Evolutionary conservation across 2,797 vertebrate genomes (phyloP).

Genomic region (Poeciliopsis turneri): DNA sequence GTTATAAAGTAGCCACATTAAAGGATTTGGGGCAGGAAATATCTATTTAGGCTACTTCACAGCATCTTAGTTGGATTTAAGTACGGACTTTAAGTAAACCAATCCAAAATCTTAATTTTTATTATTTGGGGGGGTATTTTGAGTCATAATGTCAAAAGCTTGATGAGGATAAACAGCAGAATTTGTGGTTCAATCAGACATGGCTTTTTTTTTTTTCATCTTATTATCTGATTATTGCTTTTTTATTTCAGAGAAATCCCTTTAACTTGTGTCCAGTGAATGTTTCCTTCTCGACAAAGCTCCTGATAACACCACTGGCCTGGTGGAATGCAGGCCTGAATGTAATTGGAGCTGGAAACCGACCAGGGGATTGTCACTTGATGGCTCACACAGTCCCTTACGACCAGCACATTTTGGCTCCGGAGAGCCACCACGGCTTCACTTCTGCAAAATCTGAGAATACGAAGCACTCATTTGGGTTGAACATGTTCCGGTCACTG

Average conservation of each 20-base stretch:
- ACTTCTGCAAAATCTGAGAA: slow-evolving; percentile 68
- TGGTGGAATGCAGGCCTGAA: slow-evolving; percentile 42
- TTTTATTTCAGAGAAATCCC: slow-evolving; percentile 47
- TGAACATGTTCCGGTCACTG: slow-evolving; percentile 21
- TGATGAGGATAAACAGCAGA: too few relatives aligned
- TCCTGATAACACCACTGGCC: slow-evolving; percentile 55
- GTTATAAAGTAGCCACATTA: not conserved
- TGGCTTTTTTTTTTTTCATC: slow-evolving; percentile 8
- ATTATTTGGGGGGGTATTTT: not conserved
- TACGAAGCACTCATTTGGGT: slow-evolving; percentile 40
- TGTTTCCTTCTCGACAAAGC: slow-evolving; percentile 42
- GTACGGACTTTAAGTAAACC: not conserved
- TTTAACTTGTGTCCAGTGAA: slow-evolving; percentile 56
- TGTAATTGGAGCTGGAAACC: slow-evolving; percentile 61
- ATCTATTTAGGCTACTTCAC: not conserved
- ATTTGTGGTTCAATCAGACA: too few relatives aligned
- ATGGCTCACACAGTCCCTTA: slow-evolving; percentile 74
- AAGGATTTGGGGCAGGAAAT: not conserved
- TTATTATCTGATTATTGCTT: slow-evolving; percentile 28
- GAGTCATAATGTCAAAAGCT: too few relatives aligned
- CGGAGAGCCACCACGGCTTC: slow-evolving; percentile 60
- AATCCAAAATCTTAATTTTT: not conserved
- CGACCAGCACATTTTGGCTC: slow-evolving; percentile 72
- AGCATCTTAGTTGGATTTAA: not conserved
- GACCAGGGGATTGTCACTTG: slow-evolving; percentile 56